Conservation (phyloP, 2,113 vertebrate species). For the Spilogale gracilis region DNA sequence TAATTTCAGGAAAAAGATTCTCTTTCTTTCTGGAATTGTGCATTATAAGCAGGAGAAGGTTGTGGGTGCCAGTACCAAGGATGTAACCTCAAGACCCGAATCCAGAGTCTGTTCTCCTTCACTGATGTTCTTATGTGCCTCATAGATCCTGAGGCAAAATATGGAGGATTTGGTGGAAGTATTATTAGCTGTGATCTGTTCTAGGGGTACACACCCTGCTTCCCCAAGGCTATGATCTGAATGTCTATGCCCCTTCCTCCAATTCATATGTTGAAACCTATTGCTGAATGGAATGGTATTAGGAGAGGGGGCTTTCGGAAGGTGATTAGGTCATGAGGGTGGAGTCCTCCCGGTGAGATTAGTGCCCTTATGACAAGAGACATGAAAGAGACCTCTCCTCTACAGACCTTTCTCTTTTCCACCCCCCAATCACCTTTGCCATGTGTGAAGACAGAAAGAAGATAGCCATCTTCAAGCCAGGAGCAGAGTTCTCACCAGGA, state of each 20-base stretch:
- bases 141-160: background rate
- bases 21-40: background rate
- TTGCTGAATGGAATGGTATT: background rate
- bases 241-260: background rate
- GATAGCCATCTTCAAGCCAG: background rate
- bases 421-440: background rate
- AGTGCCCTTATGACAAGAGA: background rate
- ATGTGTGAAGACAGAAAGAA: background rate
- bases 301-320: background rate
- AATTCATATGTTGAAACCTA: background rate
- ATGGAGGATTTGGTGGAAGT: background rate
- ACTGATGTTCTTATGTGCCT: background rate
- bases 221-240: background rate
- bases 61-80: background rate
- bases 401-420: background rate
- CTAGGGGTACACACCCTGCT: background rate
- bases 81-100: background rate
- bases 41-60: background rate
- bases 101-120: background rate
- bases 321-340: background rate
- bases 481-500: background rate
- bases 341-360: background rate
- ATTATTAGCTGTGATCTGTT: background rate
- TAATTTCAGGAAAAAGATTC: background rate
- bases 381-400: background rate